Evolutionary conservation across 2,888 invertebrate species (phyloP), one percentile per base, ranked within the genome.

Genomic region (Melieria crassipennis): DNA sequence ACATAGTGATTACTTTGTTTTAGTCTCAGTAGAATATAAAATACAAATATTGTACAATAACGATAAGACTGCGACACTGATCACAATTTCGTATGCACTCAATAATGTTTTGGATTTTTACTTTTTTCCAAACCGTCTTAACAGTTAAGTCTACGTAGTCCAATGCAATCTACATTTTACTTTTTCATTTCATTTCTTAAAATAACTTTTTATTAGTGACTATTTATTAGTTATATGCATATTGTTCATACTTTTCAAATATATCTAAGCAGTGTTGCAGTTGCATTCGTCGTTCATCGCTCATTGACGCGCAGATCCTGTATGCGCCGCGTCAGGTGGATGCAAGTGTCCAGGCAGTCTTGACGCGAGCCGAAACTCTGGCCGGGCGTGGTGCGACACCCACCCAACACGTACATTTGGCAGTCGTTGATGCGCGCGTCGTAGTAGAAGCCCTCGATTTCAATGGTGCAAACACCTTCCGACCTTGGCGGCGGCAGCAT

Each of bases 361-460:
- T 80, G 77, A 1, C 77, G 79, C 6, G 79, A 84, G 45, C 86
- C 85, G 71, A 85, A 85, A 67, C 85, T 85, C 66, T 85, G 85
- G 5, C 85, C 85, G 4, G 81, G 80, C 46, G 75, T 80, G 5
- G 82, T 70, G 2, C 80, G 85, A 65, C 85, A 85, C 9, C 82
- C 84, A 4, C 84, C 83, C 30, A 84, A 79, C 10, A 81, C 79
- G 72, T 85, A 85, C 72, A 77, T 76, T 58, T 79, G 76, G 58
- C 85, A 85, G 68, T 84, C 81, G 11, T 79, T 77, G 4, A 78
- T 78, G 48, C 79, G 79, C n/a, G 75, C 70, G 71, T 85, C 84
- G 48, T 78, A 85, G 73, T 82, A 86, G 76, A 76, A 86, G 16
- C 85, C 85, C 72, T 85, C 85, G 64, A 84, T 83, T 70, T 84